phyloP scores from a whole-genome alignment of 2,797 vertebrate genomes.

The Gymnocypris eckloni region DNA sequence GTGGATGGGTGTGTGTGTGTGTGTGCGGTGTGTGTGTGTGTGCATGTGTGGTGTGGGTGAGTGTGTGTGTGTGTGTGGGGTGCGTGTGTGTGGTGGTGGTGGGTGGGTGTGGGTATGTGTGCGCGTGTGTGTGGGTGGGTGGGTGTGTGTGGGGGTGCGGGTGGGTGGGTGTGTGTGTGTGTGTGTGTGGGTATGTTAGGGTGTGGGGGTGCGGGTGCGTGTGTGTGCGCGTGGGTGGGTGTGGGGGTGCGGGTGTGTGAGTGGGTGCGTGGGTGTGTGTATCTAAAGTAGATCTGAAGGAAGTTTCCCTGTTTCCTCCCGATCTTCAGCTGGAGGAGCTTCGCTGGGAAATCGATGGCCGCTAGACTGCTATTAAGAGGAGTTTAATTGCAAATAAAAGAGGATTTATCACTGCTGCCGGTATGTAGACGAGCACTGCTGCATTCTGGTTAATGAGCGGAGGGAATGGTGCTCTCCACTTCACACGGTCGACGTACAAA shows the following conservation, averaged over 20 bases:
- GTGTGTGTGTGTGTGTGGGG: too few relatives aligned
- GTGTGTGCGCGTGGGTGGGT: too few relatives aligned
- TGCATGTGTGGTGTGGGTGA: too few relatives aligned
- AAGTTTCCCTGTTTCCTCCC: constrained; percentile 62
- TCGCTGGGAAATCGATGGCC: constrained; percentile 64
- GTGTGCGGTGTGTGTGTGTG: too few relatives aligned
- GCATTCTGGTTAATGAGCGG: constrained; percentile 52
- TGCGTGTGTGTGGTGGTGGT: too few relatives aligned
- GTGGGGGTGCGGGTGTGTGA: too few relatives aligned
- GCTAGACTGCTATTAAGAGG: constrained; percentile 67
- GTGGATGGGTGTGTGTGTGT: too few relatives aligned
- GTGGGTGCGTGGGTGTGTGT: neutral
- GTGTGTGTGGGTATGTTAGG: too few relatives aligned
- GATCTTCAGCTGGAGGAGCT: constrained; percentile 59
- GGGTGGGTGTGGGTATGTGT: too few relatives aligned
- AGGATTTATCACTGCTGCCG: constrained; percentile 69
- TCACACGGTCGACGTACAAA: neutral
- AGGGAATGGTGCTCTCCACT: neutral
- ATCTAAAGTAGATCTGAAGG: neutral
- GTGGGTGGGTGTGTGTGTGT: too few relatives aligned
- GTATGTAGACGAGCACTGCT: constrained; percentile 60
- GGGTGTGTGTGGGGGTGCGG: too few relatives aligned
- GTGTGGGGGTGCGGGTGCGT: too few relatives aligned
- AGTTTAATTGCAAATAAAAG: constrained; percentile 77
- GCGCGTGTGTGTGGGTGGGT: accelerated